Conservation (phyloP, 2,888 invertebrate species). For the Drosophila paranaensis region DNA sequence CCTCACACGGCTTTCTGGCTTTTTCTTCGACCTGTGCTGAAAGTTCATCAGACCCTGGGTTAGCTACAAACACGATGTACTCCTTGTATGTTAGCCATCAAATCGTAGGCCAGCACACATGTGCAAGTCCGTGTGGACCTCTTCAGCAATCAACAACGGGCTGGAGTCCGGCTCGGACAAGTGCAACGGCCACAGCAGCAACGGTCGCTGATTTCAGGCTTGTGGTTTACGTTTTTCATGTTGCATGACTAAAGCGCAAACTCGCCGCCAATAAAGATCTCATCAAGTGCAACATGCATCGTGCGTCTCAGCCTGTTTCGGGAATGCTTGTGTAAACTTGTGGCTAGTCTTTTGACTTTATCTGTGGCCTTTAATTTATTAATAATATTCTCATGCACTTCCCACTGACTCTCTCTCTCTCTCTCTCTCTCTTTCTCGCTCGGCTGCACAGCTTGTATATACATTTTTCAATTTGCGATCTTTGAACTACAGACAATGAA, state of each 20-base stretch:
- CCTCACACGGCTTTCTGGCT: neutral
- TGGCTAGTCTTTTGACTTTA: slow-evolving; percentile 69
- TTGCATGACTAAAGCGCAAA: slow-evolving; percentile 42
- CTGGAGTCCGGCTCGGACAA: slow-evolving; percentile 20
- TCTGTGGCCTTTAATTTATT: slow-evolving; percentile 80
- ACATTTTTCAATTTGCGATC: slow-evolving; percentile 80
- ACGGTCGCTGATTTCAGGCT: slow-evolving; percentile 40
- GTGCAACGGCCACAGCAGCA: slow-evolving; percentile 22
- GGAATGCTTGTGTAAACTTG: slow-evolving; percentile 68
- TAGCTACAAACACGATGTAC: slow-evolving; percentile 9
- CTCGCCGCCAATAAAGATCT: slow-evolving; percentile 74
- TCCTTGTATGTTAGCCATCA: slow-evolving; percentile 43
- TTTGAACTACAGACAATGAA: slow-evolving; percentile 78
- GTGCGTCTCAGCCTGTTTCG: slow-evolving; percentile 43
- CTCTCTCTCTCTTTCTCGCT: slow-evolving; percentile 3
- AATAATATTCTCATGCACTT: slow-evolving; percentile 76
- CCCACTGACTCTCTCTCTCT: slow-evolving; percentile 46
- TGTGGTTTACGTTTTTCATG: slow-evolving; percentile 62
- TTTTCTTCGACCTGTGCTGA: neutral
- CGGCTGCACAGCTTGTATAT: slow-evolving; percentile 44
- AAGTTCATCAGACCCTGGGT: slow-evolving; percentile 43
- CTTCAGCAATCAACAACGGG: slow-evolving; percentile 37
- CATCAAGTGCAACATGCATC: slow-evolving; percentile 76
- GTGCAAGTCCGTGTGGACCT: slow-evolving; percentile 22
- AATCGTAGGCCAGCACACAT: slow-evolving; percentile 54